Base-by-base conservation (phyloP, 2,797 vertebrate species). In the Sebastes matsubarae region DNA sequence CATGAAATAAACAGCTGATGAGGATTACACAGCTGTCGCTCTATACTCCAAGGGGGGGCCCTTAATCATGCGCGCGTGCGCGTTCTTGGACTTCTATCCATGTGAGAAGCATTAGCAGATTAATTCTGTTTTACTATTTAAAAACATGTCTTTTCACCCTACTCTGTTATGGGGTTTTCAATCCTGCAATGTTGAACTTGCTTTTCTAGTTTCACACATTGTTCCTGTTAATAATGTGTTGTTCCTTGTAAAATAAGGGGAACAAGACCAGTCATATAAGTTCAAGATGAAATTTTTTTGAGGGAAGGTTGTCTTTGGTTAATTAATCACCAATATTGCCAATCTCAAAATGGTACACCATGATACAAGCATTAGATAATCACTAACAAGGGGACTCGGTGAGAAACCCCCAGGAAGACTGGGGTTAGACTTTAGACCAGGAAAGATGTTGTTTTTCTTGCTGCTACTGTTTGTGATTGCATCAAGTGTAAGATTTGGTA, bases 1-100 rank as follows among this genome's bases (percentile, higher is more conserved):
- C 90, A 83, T 83, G 85, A 91, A 94, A 93, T 81, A 90, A 95
- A 91, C 95, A 96, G 96, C 91, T 96, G 95, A 94, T 80, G 87
- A 84, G 91, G 91, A 90, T 93, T 93, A 80, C 32, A 66, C 94
- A 95, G 95, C 91, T 96, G 94, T 87, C 81, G 38, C 77, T 89
- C 78, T 77, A 58, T 27, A 27, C 65, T 59, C 79, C 50, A 25
- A 34, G 57, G 80, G 68, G 32, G 9, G 27, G 61, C 65, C 59
- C 81, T 68, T 76, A 79, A 80, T 85, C 80, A 60, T 69, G 42
- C 70, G 58, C 61, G 64, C 71, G 58, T 73, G 50, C 46, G 34
- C 57, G 11, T 74, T 72, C 27, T 29, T 50, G 20, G 27, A 75
- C 60, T 34, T 71, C 54, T 13, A 29, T 72, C 4, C 24, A 63